Evolutionary conservation across 2,888 invertebrate species (phyloP).

Genomic region (Leucozona laternaria): DNA sequence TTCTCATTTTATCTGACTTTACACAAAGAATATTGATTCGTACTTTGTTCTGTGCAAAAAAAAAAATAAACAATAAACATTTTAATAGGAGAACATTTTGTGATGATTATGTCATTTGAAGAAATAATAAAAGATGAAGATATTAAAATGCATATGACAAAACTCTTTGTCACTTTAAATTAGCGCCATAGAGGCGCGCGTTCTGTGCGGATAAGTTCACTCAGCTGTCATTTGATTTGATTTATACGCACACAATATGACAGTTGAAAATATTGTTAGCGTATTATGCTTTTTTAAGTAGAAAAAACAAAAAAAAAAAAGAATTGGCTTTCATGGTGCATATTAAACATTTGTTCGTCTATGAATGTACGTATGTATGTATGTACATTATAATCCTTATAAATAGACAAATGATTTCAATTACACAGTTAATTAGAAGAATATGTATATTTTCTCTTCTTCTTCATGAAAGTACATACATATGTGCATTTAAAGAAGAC

Average conservation of each 20-base stretch:
- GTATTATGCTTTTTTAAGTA: not conserved
- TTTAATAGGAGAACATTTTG: not conserved
- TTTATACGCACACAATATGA: slow-evolving; percentile 20
- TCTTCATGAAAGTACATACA: not conserved
- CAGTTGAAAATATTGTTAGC: not conserved
- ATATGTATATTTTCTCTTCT: not conserved
- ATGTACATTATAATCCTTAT: not conserved
- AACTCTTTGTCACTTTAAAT: slow-evolving; percentile 39
- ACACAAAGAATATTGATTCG: not conserved
- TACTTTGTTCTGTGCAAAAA: not conserved
- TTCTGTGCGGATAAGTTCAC: slow-evolving; percentile 16
- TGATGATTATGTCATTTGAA: slow-evolving; percentile 26
- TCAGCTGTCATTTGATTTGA: slow-evolving; percentile 33
- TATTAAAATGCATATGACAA: slow-evolving; percentile 34
- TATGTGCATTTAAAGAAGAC: not conserved
- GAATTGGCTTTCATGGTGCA: slow-evolving; percentile 12
- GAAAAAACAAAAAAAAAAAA: not conserved
- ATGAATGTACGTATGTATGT: too few species aligned
- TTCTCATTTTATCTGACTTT: not conserved
- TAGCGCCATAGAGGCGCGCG: slow-evolving; percentile 37
- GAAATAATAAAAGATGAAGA: slow-evolving; percentile 11
- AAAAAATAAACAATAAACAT: not conserved
- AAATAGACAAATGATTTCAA: slow-evolving; percentile 62
- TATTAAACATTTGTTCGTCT: slow-evolving; percentile 21
- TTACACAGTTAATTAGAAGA: slow-evolving; percentile 57